A percentile compares a stretch with the other conserved stretches of the same genome.
phyloP scores from a whole-genome alignment of 2,113 vertebrate genomes.

The Sus scrofa region DNA sequence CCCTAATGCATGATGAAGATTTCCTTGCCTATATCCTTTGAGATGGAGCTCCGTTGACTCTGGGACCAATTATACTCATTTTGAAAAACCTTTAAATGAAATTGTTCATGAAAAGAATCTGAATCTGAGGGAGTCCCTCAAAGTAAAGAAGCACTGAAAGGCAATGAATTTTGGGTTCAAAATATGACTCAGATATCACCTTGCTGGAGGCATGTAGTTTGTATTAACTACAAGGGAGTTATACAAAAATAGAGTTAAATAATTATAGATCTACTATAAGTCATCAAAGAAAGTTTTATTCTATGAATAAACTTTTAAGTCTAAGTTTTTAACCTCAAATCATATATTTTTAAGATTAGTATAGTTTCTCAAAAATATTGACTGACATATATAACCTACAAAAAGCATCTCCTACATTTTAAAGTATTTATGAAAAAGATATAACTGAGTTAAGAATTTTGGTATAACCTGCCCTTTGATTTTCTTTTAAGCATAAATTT shows the following conservation, averaged over 20 bases:
- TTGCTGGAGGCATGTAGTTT: background rate
- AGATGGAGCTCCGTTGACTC: background rate
- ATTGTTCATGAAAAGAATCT: background rate
- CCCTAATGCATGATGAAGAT: background rate
- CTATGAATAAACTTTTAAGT: background rate
- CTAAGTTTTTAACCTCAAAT: background rate
- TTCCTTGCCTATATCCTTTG: background rate
- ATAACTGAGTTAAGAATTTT: slow-evolving; percentile 5
- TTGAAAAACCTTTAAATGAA: background rate
- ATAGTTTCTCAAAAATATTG: background rate
- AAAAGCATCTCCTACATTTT: background rate
- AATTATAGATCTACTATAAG: background rate
- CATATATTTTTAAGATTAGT: slow-evolving; percentile 26
- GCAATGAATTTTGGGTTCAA: background rate
- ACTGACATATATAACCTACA: background rate
- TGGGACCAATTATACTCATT: background rate
- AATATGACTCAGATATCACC: background rate
- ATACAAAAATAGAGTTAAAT: background rate
- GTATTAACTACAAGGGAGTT: slow-evolving; percentile 1
- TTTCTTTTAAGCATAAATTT: background rate
- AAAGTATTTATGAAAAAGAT: background rate
- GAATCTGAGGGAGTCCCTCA: background rate
- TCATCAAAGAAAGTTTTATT: background rate
- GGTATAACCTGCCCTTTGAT: background rate
- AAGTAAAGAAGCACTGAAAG: background rate